Conservation (phyloP, 2,888 invertebrate genomes). For the Scrobipalpa costella region DNA sequence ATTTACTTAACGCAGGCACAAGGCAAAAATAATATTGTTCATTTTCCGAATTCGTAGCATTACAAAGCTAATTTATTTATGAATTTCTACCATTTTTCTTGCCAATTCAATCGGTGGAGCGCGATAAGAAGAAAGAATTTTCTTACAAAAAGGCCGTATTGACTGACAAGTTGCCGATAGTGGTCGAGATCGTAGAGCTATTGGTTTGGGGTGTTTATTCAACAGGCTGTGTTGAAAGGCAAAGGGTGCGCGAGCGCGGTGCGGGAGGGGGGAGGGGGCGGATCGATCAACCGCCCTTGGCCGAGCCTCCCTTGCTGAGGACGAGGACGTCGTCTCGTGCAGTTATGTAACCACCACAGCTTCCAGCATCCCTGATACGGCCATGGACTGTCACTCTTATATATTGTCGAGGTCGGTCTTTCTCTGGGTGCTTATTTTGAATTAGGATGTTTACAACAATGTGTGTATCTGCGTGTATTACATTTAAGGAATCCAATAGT, state of each 20-base stretch:
- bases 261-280: slow-evolving; percentile 43
- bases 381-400: slow-evolving; percentile 10
- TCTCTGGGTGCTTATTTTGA: neutral
- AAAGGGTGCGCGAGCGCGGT: slow-evolving; percentile 50
- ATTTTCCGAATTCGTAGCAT: neutral
- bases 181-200: slow-evolving; percentile 22
- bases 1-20: neutral
- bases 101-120: neutral
- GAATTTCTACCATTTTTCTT: neutral
- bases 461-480: neutral
- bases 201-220: slow-evolving; percentile 44
- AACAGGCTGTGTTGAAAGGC: slow-evolving; percentile 43
- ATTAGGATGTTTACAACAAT: neutral
- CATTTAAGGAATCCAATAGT: neutral
- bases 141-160: slow-evolving; percentile 22
- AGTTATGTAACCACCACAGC: slow-evolving; percentile 59
- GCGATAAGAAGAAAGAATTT: slow-evolving; percentile 9
- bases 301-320: slow-evolving; percentile 62
- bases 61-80: slow-evolving; percentile 16
- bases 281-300: slow-evolving; percentile 76
- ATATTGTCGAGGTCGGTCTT: slow-evolving; percentile 2
- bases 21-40: slow-evolving; percentile 1
- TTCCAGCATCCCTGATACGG: slow-evolving; percentile 37
- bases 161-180: slow-evolving; percentile 32
- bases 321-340: slow-evolving; percentile 52